phyloP scores from a whole-genome alignment of 2,888 invertebrate genomes.

The Amiota minor region DNA sequence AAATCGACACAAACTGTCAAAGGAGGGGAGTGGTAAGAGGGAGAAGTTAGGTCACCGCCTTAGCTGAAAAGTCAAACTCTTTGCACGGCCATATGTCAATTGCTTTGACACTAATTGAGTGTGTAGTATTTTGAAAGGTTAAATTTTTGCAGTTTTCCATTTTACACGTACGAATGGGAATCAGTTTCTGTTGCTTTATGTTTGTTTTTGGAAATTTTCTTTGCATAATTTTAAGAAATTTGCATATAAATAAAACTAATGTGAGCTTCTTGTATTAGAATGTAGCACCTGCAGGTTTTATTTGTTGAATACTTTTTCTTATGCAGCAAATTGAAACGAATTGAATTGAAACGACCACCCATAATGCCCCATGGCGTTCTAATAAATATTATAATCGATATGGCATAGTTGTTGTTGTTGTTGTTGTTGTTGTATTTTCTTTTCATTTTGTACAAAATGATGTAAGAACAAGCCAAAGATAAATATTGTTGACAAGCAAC shows the following conservation, averaged over 20 bases:
- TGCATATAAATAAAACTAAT: background rate
- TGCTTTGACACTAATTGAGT: constrained; percentile 29
- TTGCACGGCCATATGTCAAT: constrained; percentile 28
- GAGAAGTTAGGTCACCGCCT: background rate
- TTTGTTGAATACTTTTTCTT: background rate
- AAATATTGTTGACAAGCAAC: constrained; percentile 19
- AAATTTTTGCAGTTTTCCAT: background rate
- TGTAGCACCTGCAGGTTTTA: background rate
- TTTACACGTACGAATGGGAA: background rate
- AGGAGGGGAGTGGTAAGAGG: background rate
- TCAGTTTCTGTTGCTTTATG: background rate
- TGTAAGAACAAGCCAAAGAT: background rate
- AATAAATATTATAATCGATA: constrained; percentile 32
- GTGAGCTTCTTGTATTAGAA: background rate
- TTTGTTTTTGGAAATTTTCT: background rate
- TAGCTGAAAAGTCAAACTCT: background rate
- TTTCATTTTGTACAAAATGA: background rate
- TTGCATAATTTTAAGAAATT: background rate
- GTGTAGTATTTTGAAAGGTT: constrained; percentile 22
- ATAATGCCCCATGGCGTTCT: constrained; percentile 21
- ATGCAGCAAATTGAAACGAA: background rate
- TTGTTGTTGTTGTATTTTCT: background rate
- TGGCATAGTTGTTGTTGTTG: background rate
- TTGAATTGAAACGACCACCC: constrained; percentile 16
- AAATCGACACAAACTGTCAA: too few species aligned